phyloP scores from a whole-genome alignment of 2,113 vertebrate species.

The Odocoileus hemionus region DNA sequence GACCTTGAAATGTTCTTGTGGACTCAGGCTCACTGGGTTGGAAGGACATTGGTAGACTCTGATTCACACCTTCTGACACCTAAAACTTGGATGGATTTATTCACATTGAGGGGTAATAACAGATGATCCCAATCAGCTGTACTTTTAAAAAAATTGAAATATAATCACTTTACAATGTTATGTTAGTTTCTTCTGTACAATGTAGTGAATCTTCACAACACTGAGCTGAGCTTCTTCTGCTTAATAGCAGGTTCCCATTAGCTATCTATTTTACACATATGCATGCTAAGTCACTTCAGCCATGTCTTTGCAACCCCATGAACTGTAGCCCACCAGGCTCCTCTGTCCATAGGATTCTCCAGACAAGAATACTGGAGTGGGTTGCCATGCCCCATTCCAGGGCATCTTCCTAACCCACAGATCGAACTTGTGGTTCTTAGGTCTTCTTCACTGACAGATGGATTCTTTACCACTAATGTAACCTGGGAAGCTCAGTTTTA shows the following conservation, averaged over 20 bases:
- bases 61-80: background rate
- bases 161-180: background rate
- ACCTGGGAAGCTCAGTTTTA: background rate
- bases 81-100: background rate
- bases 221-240: background rate
- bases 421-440: background rate
- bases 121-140: background rate
- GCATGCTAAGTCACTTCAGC: background rate
- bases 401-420: background rate
- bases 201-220: background rate
- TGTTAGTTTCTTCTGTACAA: background rate
- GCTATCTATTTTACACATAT: background rate
- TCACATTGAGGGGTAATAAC: background rate
- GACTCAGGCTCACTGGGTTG: background rate
- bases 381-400: background rate
- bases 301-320: background rate
- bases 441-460: background rate
- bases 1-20: rapidly evolving
- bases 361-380: background rate
- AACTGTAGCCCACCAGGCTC: background rate
- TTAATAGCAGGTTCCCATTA: background rate
- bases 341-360: background rate
- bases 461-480: background rate
- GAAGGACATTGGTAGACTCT: background rate
- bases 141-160: background rate